These are phyloP conservation scores for Leuciscus waleckii DNA, from an alignment of 2,797 vertebrate genomes.

Conservation along the genomic window DNA sequence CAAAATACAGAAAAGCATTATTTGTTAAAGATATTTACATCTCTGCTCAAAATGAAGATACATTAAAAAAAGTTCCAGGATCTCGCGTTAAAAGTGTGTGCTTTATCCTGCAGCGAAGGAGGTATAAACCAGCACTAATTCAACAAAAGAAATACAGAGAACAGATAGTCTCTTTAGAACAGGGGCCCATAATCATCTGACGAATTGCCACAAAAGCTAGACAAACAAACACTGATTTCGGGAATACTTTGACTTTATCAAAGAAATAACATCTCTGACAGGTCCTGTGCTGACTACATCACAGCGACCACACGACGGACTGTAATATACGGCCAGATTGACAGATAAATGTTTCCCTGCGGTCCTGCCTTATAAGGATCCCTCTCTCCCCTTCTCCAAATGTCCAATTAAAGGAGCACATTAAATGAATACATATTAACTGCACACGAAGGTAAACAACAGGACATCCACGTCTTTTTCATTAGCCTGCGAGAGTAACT, in stretches of 20 bases:
- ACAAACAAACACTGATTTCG: not conserved
- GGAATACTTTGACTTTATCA: constrained; percentile 1
- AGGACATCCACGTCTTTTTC: not conserved
- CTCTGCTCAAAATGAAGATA: not conserved
- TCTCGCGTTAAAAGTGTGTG: not conserved
- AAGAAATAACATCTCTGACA: not conserved
- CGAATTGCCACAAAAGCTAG: not conserved
- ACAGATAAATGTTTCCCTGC: not conserved
- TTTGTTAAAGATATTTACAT: not conserved
- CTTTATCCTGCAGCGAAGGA: not conserved
- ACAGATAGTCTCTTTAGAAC: not conserved
- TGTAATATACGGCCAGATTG: not conserved
- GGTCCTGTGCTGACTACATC: not conserved
- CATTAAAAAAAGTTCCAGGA: not conserved
- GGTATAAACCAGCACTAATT: not conserved
- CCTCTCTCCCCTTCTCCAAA: not conserved
- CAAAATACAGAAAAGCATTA: not conserved
- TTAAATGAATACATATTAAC: not conserved
- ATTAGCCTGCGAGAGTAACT: not conserved
- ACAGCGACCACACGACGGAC: not conserved
- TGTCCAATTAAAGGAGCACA: not conserved
- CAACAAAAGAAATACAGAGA: not conserved
- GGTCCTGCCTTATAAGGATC: not conserved
- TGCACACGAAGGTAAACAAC: not conserved
- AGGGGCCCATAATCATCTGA: not conserved